A percentile compares a stretch with the other conserved stretches of the same genome.
phyloP scores from a whole-genome alignment of 1,140 invertebrate genomes.

The Brachionus manjavacas region DNA sequence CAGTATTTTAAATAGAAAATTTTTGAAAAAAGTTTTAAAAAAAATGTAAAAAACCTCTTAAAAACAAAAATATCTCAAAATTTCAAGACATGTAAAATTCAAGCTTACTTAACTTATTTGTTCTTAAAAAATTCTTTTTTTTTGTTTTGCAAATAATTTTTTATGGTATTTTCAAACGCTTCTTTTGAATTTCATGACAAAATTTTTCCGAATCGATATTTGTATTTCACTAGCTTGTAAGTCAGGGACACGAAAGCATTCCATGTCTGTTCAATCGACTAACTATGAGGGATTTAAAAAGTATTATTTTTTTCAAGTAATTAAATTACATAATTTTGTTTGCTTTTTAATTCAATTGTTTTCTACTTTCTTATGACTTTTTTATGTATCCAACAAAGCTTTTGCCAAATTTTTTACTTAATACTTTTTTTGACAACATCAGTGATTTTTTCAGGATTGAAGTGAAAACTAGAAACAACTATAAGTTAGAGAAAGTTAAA shows the following conservation, averaged over 20 bases:
- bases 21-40: background rate
- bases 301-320: background rate
- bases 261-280: background rate
- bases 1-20: background rate
- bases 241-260: background rate
- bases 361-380: background rate
- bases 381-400: background rate
- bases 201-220: background rate
- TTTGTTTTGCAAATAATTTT: background rate
- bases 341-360: background rate
- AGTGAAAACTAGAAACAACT: background rate
- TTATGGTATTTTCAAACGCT: background rate
- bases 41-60: background rate
- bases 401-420: background rate
- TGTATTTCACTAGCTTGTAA: background rate
- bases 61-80: background rate
- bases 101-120: background rate
- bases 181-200: background rate
- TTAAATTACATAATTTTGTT: background rate
- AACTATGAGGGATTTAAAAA: background rate
- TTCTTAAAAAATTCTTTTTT: background rate
- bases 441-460: background rate
- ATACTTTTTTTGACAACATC: background rate
- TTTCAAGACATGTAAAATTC: background rate
- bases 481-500: background rate